Percentiles rank a stretch among this genome's conserved stretches.
Evolutionary conservation across 2,113 vertebrate genomes (phyloP).

Genomic region (Psettodes erumei): DNA sequence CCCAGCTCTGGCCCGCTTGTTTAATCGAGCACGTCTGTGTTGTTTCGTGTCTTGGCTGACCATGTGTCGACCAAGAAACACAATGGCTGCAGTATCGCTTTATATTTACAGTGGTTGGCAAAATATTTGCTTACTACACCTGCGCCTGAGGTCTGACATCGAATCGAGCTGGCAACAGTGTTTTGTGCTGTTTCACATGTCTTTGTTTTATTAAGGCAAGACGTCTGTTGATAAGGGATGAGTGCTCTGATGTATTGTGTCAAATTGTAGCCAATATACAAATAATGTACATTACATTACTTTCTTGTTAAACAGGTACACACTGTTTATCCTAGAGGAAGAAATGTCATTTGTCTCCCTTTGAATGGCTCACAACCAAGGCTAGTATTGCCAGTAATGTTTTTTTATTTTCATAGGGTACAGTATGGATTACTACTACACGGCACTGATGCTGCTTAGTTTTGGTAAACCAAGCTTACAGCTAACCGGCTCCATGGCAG

Average conservation of each 20-base stretch:
- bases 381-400: too few relatives aligned
- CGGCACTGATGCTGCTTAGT: not conserved
- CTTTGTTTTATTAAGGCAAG: not conserved
- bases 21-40: not conserved
- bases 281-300: not conserved
- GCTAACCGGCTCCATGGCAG: too few relatives aligned
- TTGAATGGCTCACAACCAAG: not conserved
- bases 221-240: not conserved
- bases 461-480: not conserved
- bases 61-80: not conserved
- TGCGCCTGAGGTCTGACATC: not conserved
- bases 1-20: not conserved
- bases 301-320: not conserved
- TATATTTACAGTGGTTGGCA: not conserved
- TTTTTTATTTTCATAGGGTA: too few relatives aligned
- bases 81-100: not conserved
- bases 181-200: not conserved
- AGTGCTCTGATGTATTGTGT: not conserved
- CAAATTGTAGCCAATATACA: not conserved
- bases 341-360: not conserved
- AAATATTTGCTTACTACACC: not conserved
- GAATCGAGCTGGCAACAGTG: not conserved
- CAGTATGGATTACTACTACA: not conserved
- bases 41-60: not conserved
- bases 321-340: not conserved